These are phyloP conservation scores for Horisme vitalbata DNA, from an alignment of 2,888 invertebrate genomes.

Conservation along the genomic window DNA sequence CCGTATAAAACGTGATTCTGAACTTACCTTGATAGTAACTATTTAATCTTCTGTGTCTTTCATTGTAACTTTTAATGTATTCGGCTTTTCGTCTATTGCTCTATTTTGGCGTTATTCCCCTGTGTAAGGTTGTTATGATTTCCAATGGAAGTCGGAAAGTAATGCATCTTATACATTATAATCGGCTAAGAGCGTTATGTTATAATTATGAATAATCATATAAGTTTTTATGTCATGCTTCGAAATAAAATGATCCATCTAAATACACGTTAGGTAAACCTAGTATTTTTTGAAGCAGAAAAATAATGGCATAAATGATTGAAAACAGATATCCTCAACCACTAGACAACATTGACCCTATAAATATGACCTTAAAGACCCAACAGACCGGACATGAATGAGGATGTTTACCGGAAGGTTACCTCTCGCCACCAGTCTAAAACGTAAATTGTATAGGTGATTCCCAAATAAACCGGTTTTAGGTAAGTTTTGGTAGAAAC, in stretches of 20 bases:
- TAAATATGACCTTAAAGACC: background rate
- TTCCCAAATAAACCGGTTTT: constrained; percentile 19
- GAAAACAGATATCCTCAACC: background rate
- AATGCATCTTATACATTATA: too few species aligned
- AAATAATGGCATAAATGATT: too few species aligned
- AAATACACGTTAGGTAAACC: too few species aligned
- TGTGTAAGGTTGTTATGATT: background rate
- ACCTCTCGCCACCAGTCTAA: too few species aligned
- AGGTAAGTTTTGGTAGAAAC: background rate
- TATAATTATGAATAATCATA: too few species aligned
- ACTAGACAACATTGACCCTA: constrained; percentile 11
- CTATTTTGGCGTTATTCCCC: constrained; percentile 17
- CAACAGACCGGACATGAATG: constrained; percentile 4
- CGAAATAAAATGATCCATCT: too few species aligned
- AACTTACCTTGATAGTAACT: constrained; percentile 20
- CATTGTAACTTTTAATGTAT: constrained; percentile 3
- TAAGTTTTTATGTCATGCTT: too few species aligned
- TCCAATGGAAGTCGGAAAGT: too few species aligned
- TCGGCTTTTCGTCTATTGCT: constrained; percentile 3
- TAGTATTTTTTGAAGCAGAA: too few species aligned
- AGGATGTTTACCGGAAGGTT: constrained; percentile 4
- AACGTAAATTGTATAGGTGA: constrained; percentile 5
- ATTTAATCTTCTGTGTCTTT: constrained; percentile 3
- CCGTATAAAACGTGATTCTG: constrained; percentile 21
- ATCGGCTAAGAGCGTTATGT: too few species aligned